phyloP scores from a whole-genome alignment of 2,113 vertebrate species.

The Pao palembangensis region DNA sequence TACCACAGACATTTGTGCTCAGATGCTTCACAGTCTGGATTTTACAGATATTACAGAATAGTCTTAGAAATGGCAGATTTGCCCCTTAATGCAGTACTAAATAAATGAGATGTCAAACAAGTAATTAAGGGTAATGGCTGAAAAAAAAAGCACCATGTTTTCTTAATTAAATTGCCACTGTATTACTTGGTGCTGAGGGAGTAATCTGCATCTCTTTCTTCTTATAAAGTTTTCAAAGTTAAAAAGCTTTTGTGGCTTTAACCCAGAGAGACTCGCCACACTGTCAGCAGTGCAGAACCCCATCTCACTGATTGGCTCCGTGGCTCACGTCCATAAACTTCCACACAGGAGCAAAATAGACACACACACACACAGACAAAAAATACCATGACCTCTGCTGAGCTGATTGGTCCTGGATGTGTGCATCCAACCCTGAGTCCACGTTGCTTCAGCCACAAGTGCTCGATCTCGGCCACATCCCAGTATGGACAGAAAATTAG shows the following conservation, averaged over 20 bases:
- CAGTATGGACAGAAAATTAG: background rate
- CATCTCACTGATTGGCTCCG: conserved; percentile 58
- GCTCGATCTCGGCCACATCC: conserved; percentile 22
- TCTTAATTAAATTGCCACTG: background rate
- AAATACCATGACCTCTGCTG: conserved; percentile 6
- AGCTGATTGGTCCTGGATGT: conserved; percentile 15
- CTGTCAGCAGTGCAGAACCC: conserved; percentile 58
- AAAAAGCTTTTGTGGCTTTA: conserved; percentile 67
- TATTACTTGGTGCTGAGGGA: conserved; percentile 28
- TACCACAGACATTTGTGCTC: conserved; percentile 58
- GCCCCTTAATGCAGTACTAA: conserved; percentile 11
- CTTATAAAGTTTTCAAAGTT: conserved; percentile 46
- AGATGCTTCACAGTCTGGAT: conserved; percentile 46
- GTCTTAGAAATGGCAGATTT: conserved; percentile 36
- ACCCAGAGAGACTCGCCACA: conserved; percentile 47
- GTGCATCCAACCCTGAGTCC: background rate
- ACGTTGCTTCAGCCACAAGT: background rate
- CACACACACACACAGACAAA: background rate
- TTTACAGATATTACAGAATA: conserved; percentile 27
- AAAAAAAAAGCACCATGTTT: background rate
- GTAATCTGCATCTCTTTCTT: conserved; percentile 44
- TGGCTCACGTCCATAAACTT: conserved; percentile 48
- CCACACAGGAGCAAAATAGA: conserved; percentile 6
- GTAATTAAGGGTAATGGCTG: conserved; percentile 23
- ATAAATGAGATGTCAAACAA: conserved; percentile 21